These are phyloP conservation scores for Acholoe squamosa DNA, from an alignment of 2,888 invertebrate species.

Conservation along the genomic window DNA sequence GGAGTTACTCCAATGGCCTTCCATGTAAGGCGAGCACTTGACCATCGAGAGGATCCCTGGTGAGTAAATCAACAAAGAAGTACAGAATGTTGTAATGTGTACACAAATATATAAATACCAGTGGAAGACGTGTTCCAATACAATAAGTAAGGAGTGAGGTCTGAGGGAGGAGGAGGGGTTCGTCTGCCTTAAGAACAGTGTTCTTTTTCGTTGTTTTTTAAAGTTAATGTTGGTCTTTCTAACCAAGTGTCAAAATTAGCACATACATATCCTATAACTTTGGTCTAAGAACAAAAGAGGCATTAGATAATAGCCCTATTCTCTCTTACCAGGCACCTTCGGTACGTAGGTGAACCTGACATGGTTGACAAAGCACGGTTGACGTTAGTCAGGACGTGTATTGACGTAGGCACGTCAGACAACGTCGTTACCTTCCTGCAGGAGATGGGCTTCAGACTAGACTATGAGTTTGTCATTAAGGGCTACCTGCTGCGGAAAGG, in stretches of 20 bases:
- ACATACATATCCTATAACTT: too few species aligned
- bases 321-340: slow-evolving; percentile 87
- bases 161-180: too few species aligned
- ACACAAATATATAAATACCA: too few species aligned
- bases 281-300: too few species aligned
- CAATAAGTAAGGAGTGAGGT: too few species aligned
- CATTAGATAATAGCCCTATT: too few species aligned
- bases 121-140: too few species aligned
- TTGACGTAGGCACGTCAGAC: slow-evolving; percentile 95
- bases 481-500: slow-evolving; percentile 98
- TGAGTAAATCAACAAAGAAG: slow-evolving; percentile 71
- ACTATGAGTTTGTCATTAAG: slow-evolving; percentile 96
- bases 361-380: slow-evolving; percentile 93
- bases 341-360: slow-evolving; percentile 96
- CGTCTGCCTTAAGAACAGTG: too few species aligned
- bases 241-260: too few species aligned
- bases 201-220: too few species aligned
- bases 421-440: slow-evolving; percentile 95
- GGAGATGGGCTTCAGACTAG: slow-evolving; percentile 91
- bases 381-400: slow-evolving; percentile 94
- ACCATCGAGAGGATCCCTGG: slow-evolving; percentile 91
- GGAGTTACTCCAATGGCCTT: slow-evolving; percentile 81
- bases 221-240: too few species aligned
- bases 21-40: slow-evolving; percentile 92
- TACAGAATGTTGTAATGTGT: too few species aligned